Base-by-base conservation (phyloP, 1,140 invertebrate species). In the Drosophila truncata region DNA sequence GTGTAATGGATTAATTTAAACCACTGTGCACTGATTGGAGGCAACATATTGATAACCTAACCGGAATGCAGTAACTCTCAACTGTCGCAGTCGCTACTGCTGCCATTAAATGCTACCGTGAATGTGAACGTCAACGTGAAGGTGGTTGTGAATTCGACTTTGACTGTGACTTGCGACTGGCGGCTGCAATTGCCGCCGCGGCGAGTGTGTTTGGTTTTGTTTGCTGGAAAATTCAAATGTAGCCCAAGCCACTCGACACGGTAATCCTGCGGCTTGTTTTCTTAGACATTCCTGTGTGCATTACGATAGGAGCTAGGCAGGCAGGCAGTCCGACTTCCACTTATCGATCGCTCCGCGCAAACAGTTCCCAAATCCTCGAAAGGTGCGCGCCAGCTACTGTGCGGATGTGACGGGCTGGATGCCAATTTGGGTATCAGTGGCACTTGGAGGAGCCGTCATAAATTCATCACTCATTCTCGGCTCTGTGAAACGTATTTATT, bases 221-320 rank as follows among this genome's bases (percentile, higher is more conserved):
- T 78, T 78, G 76, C 78, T 78, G 85, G 78, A 85, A 83, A 84
- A 88, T 90, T 88, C 81, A 84, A 90, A 88, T 85, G 72, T 67
- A 84, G 76, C 71, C 62, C 72, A 83, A 60, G 72, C 71, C 84
- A 87, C 77, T 83, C 80, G 71, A 70, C 62, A 47, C 61, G 47
- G 35, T 88, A 88, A 88, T 90, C 85, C 85, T 88, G 83, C 41
- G 70, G 85, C 85, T 88, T 82, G 85, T 88, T 88, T 88, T 90
- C 85, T 73, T 78, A 84, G 76, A 83, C 80, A 86, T 58, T 66
- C 75, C 70, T 72, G 64, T 71, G 61, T 63, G 76, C 77, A 76
- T 86, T 87, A 80, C 63, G 83, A 88, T 88, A 87, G 80, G 52
- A 64, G 59, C 50, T 54, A 52, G 27, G 5, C 27, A 27, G 31